Evolutionary conservation across 2,797 vertebrate species (phyloP).

Genomic region (Sebastolobus alascanus): DNA sequence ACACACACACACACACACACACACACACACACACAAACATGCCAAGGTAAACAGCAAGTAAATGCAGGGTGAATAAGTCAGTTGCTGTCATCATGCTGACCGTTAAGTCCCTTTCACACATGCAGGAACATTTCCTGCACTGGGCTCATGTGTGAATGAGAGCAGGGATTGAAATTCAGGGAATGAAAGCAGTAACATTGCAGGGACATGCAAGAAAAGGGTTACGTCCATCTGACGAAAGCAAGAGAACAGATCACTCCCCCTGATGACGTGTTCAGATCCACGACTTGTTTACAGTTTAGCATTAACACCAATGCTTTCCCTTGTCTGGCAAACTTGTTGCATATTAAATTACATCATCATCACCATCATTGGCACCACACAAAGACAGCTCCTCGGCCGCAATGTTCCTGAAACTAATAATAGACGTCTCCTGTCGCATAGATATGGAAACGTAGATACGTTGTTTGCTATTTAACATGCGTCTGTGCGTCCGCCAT

Average conservation of each 20-base stretch:
- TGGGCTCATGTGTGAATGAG: background rate
- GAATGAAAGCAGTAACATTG: too few species aligned
- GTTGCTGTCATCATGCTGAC: background rate
- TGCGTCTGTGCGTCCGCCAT: background rate
- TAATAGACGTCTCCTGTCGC: background rate
- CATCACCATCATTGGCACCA: background rate
- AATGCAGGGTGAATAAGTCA: background rate
- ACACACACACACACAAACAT: background rate
- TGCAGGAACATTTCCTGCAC: background rate
- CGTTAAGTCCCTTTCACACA: background rate
- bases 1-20: background rate
- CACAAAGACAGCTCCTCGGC: background rate
- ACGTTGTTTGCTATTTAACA: background rate
- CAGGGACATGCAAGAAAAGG: too few species aligned
- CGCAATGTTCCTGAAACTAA: background rate
- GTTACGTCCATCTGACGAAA: too few species aligned
- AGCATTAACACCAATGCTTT: background rate
- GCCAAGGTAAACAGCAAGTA: conserved; percentile 12
- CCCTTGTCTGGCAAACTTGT: background rate
- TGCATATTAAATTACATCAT: background rate
- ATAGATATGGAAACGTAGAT: background rate
- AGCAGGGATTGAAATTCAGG: background rate
- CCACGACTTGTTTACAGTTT: background rate
- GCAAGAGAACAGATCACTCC: too few species aligned
- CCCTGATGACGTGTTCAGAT: too few species aligned